phyloP scores from a whole-genome alignment of 2,888 invertebrate genomes.

The Orchesella flavescens region DNA sequence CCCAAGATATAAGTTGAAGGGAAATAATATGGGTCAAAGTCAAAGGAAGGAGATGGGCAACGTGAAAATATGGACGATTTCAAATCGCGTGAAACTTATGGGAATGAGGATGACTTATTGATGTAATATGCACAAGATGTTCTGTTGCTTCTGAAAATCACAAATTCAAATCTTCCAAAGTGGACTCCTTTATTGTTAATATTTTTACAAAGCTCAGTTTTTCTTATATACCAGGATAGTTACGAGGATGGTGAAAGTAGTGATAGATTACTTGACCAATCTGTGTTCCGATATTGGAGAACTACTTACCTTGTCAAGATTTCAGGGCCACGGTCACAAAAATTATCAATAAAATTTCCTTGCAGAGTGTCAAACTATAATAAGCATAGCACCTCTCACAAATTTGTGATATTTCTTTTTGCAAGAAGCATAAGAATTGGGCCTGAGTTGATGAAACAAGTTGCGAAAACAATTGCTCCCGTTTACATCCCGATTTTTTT shows the following conservation, averaged over 20 bases:
- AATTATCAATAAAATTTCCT: too few species aligned
- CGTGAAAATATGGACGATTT: background rate
- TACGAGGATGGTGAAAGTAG: background rate
- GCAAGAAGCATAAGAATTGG: too few species aligned
- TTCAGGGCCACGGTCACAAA: too few species aligned
- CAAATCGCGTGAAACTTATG: background rate
- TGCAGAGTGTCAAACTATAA: constrained; percentile 14
- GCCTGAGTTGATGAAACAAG: constrained; percentile 15
- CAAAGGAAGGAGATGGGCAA: background rate
- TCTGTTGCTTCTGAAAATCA: too few species aligned
- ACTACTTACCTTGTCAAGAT: constrained; percentile 20
- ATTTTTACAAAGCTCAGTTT: background rate
- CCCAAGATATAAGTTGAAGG: background rate
- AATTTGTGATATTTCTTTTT: background rate
- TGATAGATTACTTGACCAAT: background rate
- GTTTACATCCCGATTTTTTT: constrained; percentile 34
- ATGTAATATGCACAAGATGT: too few species aligned
- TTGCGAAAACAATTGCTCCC: constrained; percentile 28
- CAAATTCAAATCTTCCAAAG: too few species aligned
- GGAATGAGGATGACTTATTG: too few species aligned
- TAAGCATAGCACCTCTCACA: background rate
- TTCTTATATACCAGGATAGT: background rate
- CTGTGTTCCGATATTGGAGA: background rate
- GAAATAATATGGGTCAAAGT: too few species aligned
- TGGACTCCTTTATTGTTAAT: too few species aligned